Conservation (phyloP, 2,797 vertebrate species). For the Gymnoscopelus braueri region DNA sequence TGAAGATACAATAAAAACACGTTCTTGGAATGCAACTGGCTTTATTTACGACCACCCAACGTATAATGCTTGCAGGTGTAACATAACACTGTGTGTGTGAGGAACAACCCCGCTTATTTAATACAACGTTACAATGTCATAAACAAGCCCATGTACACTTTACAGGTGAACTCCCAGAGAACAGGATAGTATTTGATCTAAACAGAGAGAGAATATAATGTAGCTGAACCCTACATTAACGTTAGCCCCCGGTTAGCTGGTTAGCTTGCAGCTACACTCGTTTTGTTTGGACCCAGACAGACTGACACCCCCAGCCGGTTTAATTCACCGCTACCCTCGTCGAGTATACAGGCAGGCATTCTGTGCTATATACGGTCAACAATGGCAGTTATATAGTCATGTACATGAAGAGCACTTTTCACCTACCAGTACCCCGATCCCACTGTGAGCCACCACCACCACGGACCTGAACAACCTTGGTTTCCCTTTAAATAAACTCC, state of each 20-base stretch:
- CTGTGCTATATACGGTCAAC: neutral
- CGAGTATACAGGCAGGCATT: neutral
- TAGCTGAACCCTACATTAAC: neutral
- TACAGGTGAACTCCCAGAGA: no score
- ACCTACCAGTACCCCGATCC: constrained; percentile 64
- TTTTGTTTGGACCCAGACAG: constrained; percentile 34
- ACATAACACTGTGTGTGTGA: no score
- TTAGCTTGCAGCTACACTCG: constrained; percentile 54
- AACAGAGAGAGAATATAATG: no score
- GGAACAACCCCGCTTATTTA: no score
- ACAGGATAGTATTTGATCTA: neutral
- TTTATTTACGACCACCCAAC: no score
- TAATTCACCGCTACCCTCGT: constrained; percentile 49
- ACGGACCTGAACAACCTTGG: constrained; percentile 72
- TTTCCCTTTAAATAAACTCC: constrained; percentile 71
- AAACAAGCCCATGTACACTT: no score
- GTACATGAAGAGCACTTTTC: neutral
- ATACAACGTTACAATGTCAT: no score
- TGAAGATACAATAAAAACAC: no score
- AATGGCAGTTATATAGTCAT: neutral
- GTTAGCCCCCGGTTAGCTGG: neutral
- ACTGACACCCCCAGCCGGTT: constrained; percentile 45
- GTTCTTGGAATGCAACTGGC: no score
- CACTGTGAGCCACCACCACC: constrained; percentile 42
- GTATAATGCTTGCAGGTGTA: no score